Conservation (phyloP, 2,113 vertebrate genomes). For the Chaetura pelagica region DNA sequence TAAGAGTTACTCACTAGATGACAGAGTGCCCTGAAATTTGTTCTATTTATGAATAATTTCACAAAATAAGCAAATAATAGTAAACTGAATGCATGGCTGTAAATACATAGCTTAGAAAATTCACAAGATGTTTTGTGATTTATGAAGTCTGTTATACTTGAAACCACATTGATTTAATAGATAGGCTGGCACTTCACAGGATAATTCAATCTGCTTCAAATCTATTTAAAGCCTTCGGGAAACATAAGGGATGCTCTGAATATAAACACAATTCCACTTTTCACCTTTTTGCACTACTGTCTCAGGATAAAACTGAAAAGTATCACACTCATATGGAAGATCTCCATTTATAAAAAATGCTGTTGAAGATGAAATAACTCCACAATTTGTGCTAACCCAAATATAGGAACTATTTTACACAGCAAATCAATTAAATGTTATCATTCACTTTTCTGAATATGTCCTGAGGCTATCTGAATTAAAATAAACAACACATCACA, state of each 20-base stretch:
- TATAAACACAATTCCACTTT: constrained; percentile 64
- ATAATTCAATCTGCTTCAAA: constrained; percentile 74
- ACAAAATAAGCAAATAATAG: constrained; percentile 32
- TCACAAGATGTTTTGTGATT: constrained; percentile 74
- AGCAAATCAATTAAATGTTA: constrained; percentile 3
- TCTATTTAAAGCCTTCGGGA: constrained; percentile 64
- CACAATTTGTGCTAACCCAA: background rate
- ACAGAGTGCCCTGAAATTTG: constrained; percentile 43
- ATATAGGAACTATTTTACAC: constrained; percentile 18
- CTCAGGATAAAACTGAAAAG: constrained; percentile 39
- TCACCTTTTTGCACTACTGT: constrained; percentile 68
- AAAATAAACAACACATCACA: background rate
- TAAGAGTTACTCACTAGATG: constrained; percentile 72
- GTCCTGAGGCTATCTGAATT: background rate
- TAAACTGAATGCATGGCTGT: constrained; percentile 42
- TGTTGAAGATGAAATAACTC: constrained; percentile 2
- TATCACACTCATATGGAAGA: background rate
- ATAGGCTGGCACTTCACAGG: constrained; percentile 71
- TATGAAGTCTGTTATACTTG: constrained; percentile 72
- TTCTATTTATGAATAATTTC: constrained; percentile 67
- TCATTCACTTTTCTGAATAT: background rate
- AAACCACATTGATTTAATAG: constrained; percentile 79
- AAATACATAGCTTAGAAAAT: constrained; percentile 51
- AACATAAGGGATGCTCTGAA: constrained; percentile 53
- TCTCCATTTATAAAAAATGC: background rate